These are phyloP conservation scores for Tachystola acroxantha DNA, from an alignment of 2,888 invertebrate genomes.

Conservation along the genomic window DNA sequence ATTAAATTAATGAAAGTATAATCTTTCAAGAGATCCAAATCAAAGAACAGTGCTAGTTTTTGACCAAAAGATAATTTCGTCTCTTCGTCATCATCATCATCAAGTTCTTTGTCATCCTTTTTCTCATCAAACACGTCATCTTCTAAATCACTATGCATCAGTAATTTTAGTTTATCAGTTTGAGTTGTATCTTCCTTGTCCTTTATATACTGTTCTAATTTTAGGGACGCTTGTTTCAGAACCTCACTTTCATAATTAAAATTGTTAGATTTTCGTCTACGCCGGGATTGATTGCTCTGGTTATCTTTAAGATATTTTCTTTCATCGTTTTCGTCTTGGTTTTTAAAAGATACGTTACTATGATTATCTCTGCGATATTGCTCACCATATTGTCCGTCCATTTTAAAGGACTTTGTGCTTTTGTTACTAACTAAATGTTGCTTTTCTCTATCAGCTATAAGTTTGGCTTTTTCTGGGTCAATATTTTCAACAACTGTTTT, in stretches of 20 bases:
- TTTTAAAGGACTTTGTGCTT: slow-evolving; percentile 61
- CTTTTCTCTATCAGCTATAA: slow-evolving; percentile 57
- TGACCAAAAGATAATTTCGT: slow-evolving; percentile 60
- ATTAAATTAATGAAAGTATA: slow-evolving; percentile 83
- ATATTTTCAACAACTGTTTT: slow-evolving; percentile 61
- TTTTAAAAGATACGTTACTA: slow-evolving; percentile 57
- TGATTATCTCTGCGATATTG: slow-evolving; percentile 61
- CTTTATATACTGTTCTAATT: slow-evolving; percentile 69
- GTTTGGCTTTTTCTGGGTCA: slow-evolving; percentile 56
- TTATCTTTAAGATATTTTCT: slow-evolving; percentile 64
- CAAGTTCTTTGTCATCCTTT: slow-evolving; percentile 19
- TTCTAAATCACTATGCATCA: slow-evolving; percentile 45
- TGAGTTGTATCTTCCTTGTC: slow-evolving; percentile 45
- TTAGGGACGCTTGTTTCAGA: slow-evolving; percentile 73
- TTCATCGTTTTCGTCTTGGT: slow-evolving; percentile 60
- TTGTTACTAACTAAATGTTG: slow-evolving; percentile 52
- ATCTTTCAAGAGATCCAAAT: slow-evolving; percentile 83
- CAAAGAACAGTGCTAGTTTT: slow-evolving; percentile 82
- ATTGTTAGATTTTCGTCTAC: slow-evolving; percentile 68
- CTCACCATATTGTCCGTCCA: slow-evolving; percentile 60
- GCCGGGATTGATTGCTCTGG: slow-evolving; percentile 62
- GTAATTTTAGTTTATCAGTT: slow-evolving; percentile 44
- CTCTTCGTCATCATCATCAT: slow-evolving; percentile 26
- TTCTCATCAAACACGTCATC: slow-evolving; percentile 46
- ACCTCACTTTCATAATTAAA: slow-evolving; percentile 80